Percentiles rank a stretch among this genome's conserved stretches.
Evolutionary conservation across 2,888 invertebrate species (phyloP).

Genomic region (Lottia gigantea): DNA sequence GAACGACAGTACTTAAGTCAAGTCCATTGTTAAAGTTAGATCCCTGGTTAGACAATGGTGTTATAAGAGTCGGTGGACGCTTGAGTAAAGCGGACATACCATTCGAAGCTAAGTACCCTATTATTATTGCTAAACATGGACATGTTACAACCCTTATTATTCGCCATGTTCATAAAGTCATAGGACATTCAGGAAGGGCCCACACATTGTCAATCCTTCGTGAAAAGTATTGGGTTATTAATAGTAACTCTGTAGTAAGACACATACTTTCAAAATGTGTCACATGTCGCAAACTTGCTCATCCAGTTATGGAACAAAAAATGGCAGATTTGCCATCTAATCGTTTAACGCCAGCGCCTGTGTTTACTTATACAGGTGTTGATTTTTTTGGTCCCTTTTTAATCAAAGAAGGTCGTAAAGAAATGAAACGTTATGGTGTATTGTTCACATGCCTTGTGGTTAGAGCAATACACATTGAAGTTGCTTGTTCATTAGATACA

Average conservation of each 20-base stretch:
- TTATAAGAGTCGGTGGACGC: neutral
- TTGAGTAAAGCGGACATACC: neutral
- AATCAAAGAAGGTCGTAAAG: slow-evolving; percentile 17
- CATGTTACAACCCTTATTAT: neutral
- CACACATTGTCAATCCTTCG: neutral
- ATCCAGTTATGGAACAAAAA: no score
- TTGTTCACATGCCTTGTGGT: no score
- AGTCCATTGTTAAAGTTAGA: no score
- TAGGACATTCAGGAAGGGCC: neutral
- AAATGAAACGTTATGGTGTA: no score
- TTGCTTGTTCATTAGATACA: no score
- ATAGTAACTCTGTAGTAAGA: neutral
- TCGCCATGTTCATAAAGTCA: neutral
- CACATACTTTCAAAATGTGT: neutral
- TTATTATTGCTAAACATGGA: neutral
- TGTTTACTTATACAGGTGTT: slow-evolving; percentile 18
- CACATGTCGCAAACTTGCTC: neutral
- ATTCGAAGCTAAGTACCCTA: neutral
- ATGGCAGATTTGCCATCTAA: no score
- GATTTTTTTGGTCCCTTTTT: slow-evolving; percentile 24
- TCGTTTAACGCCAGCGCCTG: slow-evolving; percentile 18
- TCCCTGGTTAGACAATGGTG: neutral
- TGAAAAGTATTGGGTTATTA: neutral
- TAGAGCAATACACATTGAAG: no score
- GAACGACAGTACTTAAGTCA: no score